Evolutionary conservation across 2,113 vertebrate species (phyloP).

Genomic region (Laticauda laticaudata): DNA sequence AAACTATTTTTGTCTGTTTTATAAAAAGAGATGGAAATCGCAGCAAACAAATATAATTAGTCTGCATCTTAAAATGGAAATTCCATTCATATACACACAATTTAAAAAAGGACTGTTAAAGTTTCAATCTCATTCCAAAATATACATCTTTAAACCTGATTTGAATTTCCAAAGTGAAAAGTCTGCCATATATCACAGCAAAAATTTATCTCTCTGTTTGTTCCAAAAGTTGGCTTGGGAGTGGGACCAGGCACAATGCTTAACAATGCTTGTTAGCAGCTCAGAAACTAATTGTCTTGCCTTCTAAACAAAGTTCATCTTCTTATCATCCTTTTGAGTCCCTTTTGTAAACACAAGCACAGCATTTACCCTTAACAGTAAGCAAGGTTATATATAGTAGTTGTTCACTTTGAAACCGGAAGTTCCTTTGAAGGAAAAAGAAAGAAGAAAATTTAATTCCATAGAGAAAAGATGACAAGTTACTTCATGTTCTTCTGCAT

Average conservation of each 20-base stretch:
- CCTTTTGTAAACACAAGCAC: neutral
- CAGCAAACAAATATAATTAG: neutral
- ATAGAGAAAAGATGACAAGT: conserved; percentile 58
- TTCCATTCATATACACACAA: neutral
- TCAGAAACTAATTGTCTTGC: neutral
- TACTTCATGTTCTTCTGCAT: conserved; percentile 68
- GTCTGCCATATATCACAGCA: conserved; percentile 5
- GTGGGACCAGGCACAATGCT: neutral
- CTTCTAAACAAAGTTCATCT: neutral
- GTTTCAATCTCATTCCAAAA: conserved; percentile 21
- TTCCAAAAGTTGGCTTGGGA: conserved; percentile 3
- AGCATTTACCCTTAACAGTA: neutral
- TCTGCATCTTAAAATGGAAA: neutral
- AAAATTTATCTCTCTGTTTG: neutral
- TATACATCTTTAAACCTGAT: conserved; percentile 7
- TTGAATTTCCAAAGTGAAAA: neutral
- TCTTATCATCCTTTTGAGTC: neutral
- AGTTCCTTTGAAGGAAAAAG: neutral
- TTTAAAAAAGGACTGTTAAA: conserved; percentile 11
- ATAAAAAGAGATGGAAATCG: neutral
- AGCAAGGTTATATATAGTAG: neutral
- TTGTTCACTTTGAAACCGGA: neutral
- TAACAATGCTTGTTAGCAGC: neutral
- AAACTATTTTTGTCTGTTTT: neutral
- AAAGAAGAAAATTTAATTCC: conserved; percentile 40